phyloP scores from a whole-genome alignment of 2,797 vertebrate species.

The Sphenodon punctatus region DNA sequence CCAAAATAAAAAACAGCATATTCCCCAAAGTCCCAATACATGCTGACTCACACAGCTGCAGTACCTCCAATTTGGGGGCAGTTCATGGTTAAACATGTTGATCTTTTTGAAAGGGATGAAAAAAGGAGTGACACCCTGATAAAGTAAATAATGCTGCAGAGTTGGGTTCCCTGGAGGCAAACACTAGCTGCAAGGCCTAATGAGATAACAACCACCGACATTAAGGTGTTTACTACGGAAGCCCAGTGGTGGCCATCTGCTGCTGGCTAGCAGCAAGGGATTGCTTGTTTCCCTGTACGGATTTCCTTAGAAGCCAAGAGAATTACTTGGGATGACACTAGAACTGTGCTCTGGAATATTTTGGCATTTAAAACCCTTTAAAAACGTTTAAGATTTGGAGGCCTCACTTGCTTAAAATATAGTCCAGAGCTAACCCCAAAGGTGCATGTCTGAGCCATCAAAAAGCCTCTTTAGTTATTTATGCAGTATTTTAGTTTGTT shows the following conservation, averaged over 20 bases:
- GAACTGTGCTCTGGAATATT: constrained; percentile 28
- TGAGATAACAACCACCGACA: constrained; percentile 26
- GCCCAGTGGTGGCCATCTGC: neutral
- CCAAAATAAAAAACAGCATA: too few species aligned
- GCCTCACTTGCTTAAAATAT: too few species aligned
- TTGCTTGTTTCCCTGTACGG: neutral
- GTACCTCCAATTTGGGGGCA: constrained; percentile 13
- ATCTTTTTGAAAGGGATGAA: constrained; percentile 26
- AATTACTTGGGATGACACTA: neutral
- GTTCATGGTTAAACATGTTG: neutral
- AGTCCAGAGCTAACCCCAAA: neutral
- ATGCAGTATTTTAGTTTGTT: constrained; percentile 5
- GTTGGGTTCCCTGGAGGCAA: constrained; percentile 34
- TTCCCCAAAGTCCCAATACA: neutral
- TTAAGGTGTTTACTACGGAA: constrained; percentile 14
- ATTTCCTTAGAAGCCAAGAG: constrained; percentile 12
- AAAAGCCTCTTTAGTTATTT: constrained; percentile 12
- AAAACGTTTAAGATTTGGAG: too few species aligned
- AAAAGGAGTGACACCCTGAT: constrained; percentile 18
- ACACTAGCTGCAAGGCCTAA: neutral
- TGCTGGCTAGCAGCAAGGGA: too few species aligned
- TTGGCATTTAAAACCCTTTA: constrained; percentile 4
- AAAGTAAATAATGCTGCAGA: constrained; percentile 48
- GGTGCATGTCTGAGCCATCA: neutral
- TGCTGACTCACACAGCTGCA: neutral